phyloP scores from a whole-genome alignment of 2,113 vertebrate genomes.

The Bambusicola thoracicus region DNA sequence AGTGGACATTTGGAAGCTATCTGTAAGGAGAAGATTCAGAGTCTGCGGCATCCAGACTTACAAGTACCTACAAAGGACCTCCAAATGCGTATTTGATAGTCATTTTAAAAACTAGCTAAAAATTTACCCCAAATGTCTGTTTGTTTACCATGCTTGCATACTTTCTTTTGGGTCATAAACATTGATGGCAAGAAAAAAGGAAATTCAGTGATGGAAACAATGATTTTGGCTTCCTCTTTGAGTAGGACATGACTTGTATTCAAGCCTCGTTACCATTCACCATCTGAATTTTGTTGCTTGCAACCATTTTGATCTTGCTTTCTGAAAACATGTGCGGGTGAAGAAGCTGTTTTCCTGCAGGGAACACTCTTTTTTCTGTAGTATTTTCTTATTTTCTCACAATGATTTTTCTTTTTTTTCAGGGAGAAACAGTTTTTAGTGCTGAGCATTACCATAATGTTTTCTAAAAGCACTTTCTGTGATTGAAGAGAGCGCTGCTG shows the following conservation, averaged over 20 bases:
- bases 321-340: background rate
- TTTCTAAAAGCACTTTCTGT: slow-evolving; percentile 48
- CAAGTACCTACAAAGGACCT: background rate
- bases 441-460: slow-evolving; percentile 32
- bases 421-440: background rate
- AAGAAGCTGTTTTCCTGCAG: background rate
- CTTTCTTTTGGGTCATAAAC: background rate
- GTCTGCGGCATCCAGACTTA: background rate
- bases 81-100: background rate
- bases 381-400: background rate
- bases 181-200: background rate
- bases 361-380: background rate
- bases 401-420: background rate
- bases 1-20: background rate
- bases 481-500: slow-evolving; percentile 34
- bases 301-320: background rate
- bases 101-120: background rate
- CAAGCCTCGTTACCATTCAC: background rate
- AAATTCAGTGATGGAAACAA: background rate
- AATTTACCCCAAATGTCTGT: background rate
- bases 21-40: background rate
- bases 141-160: background rate
- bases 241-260: background rate
- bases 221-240: background rate
- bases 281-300: background rate